Evolutionary conservation across 2,888 invertebrate species (phyloP).

Genomic region (Parelbella ahira): DNA sequence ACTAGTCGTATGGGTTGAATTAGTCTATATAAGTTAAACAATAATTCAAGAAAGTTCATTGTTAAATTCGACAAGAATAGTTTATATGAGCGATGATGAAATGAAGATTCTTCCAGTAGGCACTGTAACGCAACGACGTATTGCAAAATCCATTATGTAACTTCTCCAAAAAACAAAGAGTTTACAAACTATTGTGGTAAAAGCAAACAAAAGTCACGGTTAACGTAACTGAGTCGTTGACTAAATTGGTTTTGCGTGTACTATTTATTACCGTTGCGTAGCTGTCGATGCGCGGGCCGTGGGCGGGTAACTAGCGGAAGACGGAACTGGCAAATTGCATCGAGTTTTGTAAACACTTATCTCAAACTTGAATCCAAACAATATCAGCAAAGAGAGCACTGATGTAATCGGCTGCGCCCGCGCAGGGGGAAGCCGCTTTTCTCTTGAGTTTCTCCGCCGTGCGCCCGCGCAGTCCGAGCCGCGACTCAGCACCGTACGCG

Average conservation of each 20-base stretch:
- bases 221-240: conserved; percentile 9
- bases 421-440: conserved; percentile 62
- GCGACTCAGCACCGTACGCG: conserved; percentile 56
- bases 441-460: conserved; percentile 66
- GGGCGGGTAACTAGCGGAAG: conserved; percentile 37
- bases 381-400: conserved; percentile 51
- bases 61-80: too few relatives aligned
- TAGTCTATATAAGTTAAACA: too few relatives aligned
- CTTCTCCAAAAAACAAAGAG: not conserved
- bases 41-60: too few relatives aligned
- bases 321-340: conserved; percentile 44
- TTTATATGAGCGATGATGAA: too few relatives aligned
- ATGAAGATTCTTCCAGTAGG: too few relatives aligned
- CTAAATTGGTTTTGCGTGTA: conserved; percentile 6
- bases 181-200: conserved; percentile 4
- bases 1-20: too few relatives aligned
- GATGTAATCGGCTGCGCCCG: conserved; percentile 64
- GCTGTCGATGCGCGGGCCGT: conserved; percentile 16
- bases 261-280: conserved; percentile 7
- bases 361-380: conserved; percentile 36
- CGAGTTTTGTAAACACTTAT: conserved; percentile 17
- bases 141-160: conserved; percentile 4
- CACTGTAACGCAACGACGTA: not conserved
- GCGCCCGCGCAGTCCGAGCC: conserved; percentile 57
- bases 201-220: conserved; percentile 14